Evolutionary conservation across 2,888 invertebrate genomes (phyloP).

Genomic region (Caenorhabditis panamensis): DNA sequence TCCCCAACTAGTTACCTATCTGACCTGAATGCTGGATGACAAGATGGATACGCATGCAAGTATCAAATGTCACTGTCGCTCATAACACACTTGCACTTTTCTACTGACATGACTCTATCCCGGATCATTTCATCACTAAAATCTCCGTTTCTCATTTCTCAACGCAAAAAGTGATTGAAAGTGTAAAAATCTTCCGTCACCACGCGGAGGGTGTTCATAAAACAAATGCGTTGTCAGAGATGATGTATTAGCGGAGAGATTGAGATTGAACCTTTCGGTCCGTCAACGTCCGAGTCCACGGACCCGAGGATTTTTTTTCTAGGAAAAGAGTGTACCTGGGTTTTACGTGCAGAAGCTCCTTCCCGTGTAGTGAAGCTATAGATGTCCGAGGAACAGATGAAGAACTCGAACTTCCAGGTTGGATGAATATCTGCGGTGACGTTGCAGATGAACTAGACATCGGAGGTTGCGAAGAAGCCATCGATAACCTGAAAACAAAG

Average conservation of each 20-base stretch:
- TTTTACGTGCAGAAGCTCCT: slow-evolving; percentile 61
- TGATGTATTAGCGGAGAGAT: slow-evolving; percentile 48
- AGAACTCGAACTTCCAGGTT: slow-evolving; percentile 59
- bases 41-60: slow-evolving; percentile 8
- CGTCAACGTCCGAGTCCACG: not conserved
- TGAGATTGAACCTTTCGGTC: slow-evolving; percentile 22
- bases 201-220: slow-evolving; percentile 54
- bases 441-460: slow-evolving; percentile 40
- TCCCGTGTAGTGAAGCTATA: slow-evolving; percentile 53
- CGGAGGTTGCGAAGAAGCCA: slow-evolving; percentile 63
- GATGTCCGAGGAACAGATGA: slow-evolving; percentile 54
- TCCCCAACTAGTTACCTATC: slow-evolving; percentile 29
- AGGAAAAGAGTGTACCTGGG: slow-evolving; percentile 36
- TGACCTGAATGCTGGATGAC: slow-evolving; percentile 24
- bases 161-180: slow-evolving; percentile 46
- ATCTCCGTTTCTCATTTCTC: slow-evolving; percentile 36
- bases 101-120: slow-evolving; percentile 19
- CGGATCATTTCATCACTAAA: slow-evolving; percentile 28
- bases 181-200: slow-evolving; percentile 47
- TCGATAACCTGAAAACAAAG: slow-evolving; percentile 53
- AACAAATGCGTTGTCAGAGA: slow-evolving; percentile 62
- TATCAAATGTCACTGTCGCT: slow-evolving; percentile 29
- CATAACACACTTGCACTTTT: slow-evolving; percentile 40
- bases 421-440: slow-evolving; percentile 63
- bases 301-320: too few species aligned